Base-by-base conservation (phyloP, 2,797 vertebrate species). In the Spea hammondii region DNA sequence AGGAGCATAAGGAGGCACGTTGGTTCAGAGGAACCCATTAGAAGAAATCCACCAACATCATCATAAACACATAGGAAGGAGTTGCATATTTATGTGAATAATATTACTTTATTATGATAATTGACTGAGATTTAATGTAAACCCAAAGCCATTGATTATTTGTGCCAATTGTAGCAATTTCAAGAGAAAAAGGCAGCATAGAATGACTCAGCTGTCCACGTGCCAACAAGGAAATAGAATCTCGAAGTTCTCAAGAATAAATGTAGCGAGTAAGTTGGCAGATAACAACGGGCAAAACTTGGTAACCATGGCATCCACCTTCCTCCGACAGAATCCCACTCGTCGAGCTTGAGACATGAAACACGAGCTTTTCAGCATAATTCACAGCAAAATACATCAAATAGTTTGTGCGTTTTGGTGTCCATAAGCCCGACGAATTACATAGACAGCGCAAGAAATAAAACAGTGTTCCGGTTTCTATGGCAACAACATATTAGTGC, bases 221-320 rank as follows among this genome's bases (percentile, higher is more conserved):
- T 71, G 76, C 69, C 17, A 70, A 64, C 44, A 32, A 65, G 57
- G 65, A 69, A 47, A 70, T 8, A 10, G 66, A 68, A 47, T 70
- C 72, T 44, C 72, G 62, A 64, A 79, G 66, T 80, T 74, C 72
- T 65, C 46, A 14, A 71, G 72, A 80, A 70, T 75, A 80, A 75
- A 75, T 80, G 72, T 70, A 49, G 65, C 45, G 12, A 55, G 59
- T 49, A 50, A 53, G 53, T 51, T 70, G 72, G 72, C 78, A 74
- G 68, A 10, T 57, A 10, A 72, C 45, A 6, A 12, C 49, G 59
- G 49, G 12, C 44, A 65, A 80, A 69, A 65, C 48, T 70, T 68
- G 53, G 78, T 80, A 65, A 80, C 78, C 78, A 80, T 80, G 54
- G 78, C 78, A 80, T 72, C 78, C 48, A 65, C 8, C 72, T 65